Percentiles rank a stretch among this genome's conserved stretches.
phyloP scores from a whole-genome alignment of 2,797 vertebrate species.

The Oreochromis grahami region DNA sequence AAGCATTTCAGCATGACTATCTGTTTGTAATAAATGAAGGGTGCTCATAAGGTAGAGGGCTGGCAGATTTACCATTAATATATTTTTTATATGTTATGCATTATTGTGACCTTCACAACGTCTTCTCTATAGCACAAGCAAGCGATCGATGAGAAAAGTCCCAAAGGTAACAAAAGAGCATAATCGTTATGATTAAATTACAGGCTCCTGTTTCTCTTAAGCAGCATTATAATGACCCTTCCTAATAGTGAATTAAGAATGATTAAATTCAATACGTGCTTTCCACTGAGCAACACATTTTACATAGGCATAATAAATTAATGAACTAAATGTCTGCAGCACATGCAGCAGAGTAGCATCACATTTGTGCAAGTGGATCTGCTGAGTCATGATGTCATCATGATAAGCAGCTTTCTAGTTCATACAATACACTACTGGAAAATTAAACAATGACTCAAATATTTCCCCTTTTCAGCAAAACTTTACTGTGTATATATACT shows the following conservation, averaged over 20 bases:
- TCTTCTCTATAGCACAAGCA: not conserved
- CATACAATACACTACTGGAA: not conserved
- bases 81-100: not conserved
- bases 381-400: not conserved
- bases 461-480: not conserved
- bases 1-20: not conserved
- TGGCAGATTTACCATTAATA: not conserved
- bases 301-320: not conserved
- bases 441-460: not conserved
- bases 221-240: not conserved
- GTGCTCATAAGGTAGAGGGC: not conserved
- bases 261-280: not conserved
- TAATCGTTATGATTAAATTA: not conserved
- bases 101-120: not conserved
- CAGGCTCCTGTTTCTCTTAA: not conserved
- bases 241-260: not conserved
- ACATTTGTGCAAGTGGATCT: not conserved
- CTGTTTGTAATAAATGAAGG: constrained; percentile 4
- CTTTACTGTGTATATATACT: not conserved
- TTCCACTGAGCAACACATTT: not conserved
- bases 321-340: not conserved
- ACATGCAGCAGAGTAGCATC: not conserved
- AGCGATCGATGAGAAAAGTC: not conserved
- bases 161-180: not conserved
- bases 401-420: not conserved